Conservation (phyloP, 2,113 vertebrate species). For the Turdus rufiventris region DNA sequence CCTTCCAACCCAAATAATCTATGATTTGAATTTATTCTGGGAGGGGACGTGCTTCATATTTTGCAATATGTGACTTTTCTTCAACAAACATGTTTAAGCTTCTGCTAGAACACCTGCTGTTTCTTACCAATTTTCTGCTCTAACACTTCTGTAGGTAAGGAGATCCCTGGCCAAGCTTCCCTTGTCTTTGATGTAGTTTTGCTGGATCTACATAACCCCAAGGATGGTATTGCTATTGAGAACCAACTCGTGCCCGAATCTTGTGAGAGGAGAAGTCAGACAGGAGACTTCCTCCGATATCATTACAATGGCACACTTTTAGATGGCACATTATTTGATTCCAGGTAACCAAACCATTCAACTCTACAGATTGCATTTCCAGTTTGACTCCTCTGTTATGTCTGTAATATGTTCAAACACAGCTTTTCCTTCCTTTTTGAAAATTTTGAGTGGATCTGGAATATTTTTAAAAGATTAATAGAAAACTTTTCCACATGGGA, state of each 20-base stretch:
- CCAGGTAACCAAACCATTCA: conserved; percentile 76
- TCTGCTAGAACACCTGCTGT: neutral
- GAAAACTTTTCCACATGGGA: neutral
- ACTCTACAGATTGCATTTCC: neutral
- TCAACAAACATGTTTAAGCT: neutral
- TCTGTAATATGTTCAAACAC: neutral
- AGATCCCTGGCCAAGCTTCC: conserved; percentile 93
- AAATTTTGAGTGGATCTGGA: neutral
- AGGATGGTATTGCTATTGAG: conserved; percentile 84
- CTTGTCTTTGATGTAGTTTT: conserved; percentile 93
- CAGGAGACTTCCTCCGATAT: conserved; percentile 92
- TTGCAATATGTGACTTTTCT: neutral
- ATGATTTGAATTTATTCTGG: neutral
- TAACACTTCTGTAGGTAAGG: conserved; percentile 78
- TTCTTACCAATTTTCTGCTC: neutral
- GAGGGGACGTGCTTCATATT: neutral
- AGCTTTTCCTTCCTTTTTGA: neutral
- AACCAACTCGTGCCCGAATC: conserved; percentile 77
- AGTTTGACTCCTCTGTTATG: neutral
- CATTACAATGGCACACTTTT: conserved; percentile 94
- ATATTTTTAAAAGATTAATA: neutral
- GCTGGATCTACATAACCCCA: conserved; percentile 95
- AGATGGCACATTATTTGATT: conserved; percentile 93
- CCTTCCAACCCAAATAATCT: neutral
- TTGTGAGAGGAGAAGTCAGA: conserved; percentile 80